Evolutionary conservation across 2,888 invertebrate species (phyloP).

Genomic region (Hybos culiciformis): DNA sequence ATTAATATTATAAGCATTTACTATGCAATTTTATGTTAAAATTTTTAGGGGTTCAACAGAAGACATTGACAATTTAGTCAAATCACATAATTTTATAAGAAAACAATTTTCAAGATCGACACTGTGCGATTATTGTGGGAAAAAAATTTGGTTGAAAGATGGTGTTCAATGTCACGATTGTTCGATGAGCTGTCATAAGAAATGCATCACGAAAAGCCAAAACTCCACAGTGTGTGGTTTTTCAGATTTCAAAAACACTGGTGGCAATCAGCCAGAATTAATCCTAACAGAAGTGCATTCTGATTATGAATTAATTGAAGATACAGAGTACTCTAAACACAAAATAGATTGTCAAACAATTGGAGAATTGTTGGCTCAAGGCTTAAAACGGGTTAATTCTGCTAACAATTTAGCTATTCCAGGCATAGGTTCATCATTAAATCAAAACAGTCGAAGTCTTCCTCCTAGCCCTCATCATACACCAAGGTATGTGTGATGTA

Average conservation of each 20-base stretch:
- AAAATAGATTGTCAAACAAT: conserved; percentile 28
- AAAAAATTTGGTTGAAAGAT: conserved; percentile 96
- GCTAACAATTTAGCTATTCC: conserved; percentile 53
- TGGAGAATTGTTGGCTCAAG: conserved; percentile 37
- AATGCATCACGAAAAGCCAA: conserved; percentile 81
- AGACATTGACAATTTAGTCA: conserved; percentile 22
- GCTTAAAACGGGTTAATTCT: conserved; percentile 56
- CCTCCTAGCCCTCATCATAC: conserved; percentile 67
- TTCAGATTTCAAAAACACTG: conserved; percentile 22
- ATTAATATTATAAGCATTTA: too few species aligned
- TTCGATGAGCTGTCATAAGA: conserved; percentile 87
- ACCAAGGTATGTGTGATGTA: conserved; percentile 36
- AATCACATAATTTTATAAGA: conserved; percentile 63
- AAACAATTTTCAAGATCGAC: conserved; percentile 83
- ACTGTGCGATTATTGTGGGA: conserved; percentile 85
- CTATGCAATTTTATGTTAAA: neutral
- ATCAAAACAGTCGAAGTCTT: conserved; percentile 46
- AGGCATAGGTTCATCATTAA: conserved; percentile 38
- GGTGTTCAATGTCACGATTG: conserved; percentile 86
- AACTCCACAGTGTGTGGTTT: conserved; percentile 50
- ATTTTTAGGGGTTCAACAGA: conserved; percentile 17
- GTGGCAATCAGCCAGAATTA: conserved; percentile 33
- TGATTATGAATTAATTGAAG: conserved; percentile 17
- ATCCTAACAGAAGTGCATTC: conserved; percentile 37
- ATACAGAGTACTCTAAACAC: conserved; percentile 17